Evolutionary conservation across 2,113 vertebrate species (phyloP), one percentile per base, ranked within the genome.

Genomic region (Triplophysa dalaica): DNA sequence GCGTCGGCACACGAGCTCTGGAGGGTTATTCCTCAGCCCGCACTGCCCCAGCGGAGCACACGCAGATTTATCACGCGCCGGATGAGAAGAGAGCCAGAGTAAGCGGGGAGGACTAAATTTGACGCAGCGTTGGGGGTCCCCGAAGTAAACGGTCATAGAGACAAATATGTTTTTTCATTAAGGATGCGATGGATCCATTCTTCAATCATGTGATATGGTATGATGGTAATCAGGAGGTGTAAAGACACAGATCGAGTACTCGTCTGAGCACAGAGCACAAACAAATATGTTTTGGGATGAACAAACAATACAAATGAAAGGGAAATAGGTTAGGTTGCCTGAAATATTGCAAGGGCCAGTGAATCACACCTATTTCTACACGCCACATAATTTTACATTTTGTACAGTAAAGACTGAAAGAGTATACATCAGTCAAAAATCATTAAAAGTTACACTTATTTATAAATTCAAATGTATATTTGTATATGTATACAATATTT

Each of bases 31-130:
- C 90, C 91, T 90, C 26, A 75, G 75, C 70, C 64, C 50, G 83
- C 70, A 67, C 72, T 72, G 68, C 70, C 88, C 77, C 86, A 89
- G 84, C 8, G 85, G 88, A 91, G 90, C 89, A 86, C 89, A 83
- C 84, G 11, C 86, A 92, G 92, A 94, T 94, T 94, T 93, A 94
- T 95, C 92, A 92, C 87, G 89, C 90, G 85, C 84, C 85, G 88
- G 81, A 72, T 81, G 84, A 91, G 83, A 86, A 83, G 85, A 87
- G 87, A 87, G 88, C 80, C 83, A 84, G 84, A 90, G 90, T 88
- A 26, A 83, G 85, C 82, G 91, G 90, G 90, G 88, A 93, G 81
- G 70, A 64, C 58, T 41, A 60, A 43, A 75, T 82, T 80, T 54
- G 70, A 74, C 41, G 19, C 69, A 66, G 69, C 45, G 17, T 19